Percentiles rank a stretch among this genome's conserved stretches.
Evolutionary conservation across 2,797 vertebrate species (phyloP).

Genomic region (Cynopterus sphinx): DNA sequence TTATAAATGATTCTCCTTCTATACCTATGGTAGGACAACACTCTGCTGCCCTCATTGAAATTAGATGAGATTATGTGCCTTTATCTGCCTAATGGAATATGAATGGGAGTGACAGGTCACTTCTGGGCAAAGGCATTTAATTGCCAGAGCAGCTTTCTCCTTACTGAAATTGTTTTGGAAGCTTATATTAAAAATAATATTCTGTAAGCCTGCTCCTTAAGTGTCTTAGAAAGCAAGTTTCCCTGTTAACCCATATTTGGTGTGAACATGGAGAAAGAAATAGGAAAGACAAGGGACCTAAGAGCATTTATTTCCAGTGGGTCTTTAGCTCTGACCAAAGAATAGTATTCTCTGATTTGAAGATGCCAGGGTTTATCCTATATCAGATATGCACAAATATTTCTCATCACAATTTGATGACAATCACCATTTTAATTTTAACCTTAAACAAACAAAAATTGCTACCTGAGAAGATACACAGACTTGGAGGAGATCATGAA

Average conservation of each 20-base stretch:
- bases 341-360: not conserved
- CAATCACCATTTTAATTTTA: not conserved
- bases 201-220: not conserved
- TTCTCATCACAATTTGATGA: not conserved
- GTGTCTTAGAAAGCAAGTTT: not conserved
- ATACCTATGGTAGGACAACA: not conserved
- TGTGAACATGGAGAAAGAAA: not conserved
- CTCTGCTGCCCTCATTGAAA: not conserved
- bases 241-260: not conserved
- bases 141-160: not conserved
- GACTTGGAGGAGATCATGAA: not conserved
- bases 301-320: not conserved
- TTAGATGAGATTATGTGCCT: not conserved
- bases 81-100: not conserved
- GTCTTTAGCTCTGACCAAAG: not conserved
- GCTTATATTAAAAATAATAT: not conserved
- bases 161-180: slow-evolving; percentile 38
- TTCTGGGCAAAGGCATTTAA: not conserved
- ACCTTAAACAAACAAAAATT: not conserved
- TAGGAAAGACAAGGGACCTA: not conserved
- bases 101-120: not conserved
- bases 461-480: not conserved
- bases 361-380: not conserved
- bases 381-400: not conserved
- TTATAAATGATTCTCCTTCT: slow-evolving; percentile 4